Conservation (phyloP, 1,140 invertebrate species). For the Macrosteles quadrilineatus region DNA sequence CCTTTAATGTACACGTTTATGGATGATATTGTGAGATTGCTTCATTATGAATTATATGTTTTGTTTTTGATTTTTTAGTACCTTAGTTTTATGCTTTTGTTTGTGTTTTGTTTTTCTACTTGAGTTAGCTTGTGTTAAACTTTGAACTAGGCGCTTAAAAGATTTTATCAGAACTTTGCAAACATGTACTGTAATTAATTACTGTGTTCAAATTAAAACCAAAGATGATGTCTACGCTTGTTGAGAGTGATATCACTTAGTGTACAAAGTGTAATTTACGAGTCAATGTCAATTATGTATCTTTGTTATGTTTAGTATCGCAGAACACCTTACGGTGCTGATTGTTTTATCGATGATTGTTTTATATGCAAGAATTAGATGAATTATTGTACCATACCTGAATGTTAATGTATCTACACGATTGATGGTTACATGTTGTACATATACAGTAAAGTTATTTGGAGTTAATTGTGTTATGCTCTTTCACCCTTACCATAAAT, state of each 20-base stretch:
- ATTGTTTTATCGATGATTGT: neutral
- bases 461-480: neutral
- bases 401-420: neutral
- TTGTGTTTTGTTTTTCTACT: too few relatives aligned
- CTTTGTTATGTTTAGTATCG: constrained; percentile 5
- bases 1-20: too few relatives aligned
- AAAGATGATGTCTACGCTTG: constrained; percentile 30
- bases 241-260: neutral
- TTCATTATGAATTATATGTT: too few relatives aligned
- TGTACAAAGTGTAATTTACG: neutral
- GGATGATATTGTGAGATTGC: too few relatives aligned
- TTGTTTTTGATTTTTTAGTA: too few relatives aligned
- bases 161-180: too few relatives aligned
- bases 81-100: too few relatives aligned
- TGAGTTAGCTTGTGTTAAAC: too few relatives aligned
- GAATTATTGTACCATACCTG: neutral
- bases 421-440: constrained; percentile 21
- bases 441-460: constrained; percentile 23
- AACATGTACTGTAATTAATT: constrained; percentile 1
- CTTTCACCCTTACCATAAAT: neutral
- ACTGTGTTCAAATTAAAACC: constrained; percentile 27
- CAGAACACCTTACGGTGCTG: neutral
- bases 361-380: neutral
- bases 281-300: constrained; percentile 22
- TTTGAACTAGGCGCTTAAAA: too few relatives aligned